Base-by-base conservation (phyloP, 2,113 vertebrate species). In the Tetrax tetrax region DNA sequence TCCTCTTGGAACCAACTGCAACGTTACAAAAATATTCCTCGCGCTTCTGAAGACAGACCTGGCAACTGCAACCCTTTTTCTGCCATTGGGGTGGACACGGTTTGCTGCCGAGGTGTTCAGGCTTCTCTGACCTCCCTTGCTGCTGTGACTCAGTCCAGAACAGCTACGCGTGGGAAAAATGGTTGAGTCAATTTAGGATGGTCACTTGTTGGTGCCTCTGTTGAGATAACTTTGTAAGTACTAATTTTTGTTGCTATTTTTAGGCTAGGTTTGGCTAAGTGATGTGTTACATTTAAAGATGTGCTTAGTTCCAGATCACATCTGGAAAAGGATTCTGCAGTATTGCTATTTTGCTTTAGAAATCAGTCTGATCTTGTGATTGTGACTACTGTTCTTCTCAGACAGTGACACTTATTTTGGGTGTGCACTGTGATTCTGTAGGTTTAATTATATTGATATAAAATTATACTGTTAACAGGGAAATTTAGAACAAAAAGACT, bases 91-190 rank as follows among this genome's bases (percentile, higher is more conserved):
- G 23, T 68, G 69, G 50, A 25, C 3, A 0, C 5, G 13, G 5
- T 35, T 41, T 60, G 50, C 45, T 64, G 18, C 50, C 1, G 1
- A 31, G 22, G 33, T 1, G 0, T 68, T 61, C 4, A 6, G 54
- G 37, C 54, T 75, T 68, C 56, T 57, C 79, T 57, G 38, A 16
- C 41, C 27, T 81, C 50, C 56, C 38, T 48, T 70, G 11, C 4
- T 27, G 14, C 61, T 37, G 50, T 43, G 27, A 33, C 45, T 69
- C 23, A 8, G 33, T 45, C 37, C 37, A 70, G 56, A 47, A 47
- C 16, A 63, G 21, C 50, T 45, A 25, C 10, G 10, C 5, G 0
- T 16, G 15, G 33, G 31, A 61, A 71, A 38, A 38, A 19, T 6
- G 16, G 4, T 20, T 41, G 18, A 35, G 45, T 71, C 25, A 23